A percentile compares a stretch with the other conserved stretches of the same genome.
Conservation (phyloP, 2,797 vertebrate genomes). For the Parauchenoglanis ngamensis region DNA sequence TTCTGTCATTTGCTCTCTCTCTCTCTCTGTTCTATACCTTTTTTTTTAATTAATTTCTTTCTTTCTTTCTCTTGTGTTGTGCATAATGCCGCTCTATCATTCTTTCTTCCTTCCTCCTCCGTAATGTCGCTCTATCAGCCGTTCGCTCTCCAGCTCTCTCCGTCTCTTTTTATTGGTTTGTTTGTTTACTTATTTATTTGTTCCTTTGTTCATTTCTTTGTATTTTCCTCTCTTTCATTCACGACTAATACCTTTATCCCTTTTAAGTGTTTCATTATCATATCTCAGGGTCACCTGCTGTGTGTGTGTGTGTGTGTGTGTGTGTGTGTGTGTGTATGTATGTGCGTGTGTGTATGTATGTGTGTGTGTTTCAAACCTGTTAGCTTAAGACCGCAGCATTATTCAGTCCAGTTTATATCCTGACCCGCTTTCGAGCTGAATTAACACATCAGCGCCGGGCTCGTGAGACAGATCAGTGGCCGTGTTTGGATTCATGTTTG, state of each 20-base stretch:
- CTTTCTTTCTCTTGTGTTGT: neutral
- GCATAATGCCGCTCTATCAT: no score
- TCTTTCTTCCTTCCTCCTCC: neutral
- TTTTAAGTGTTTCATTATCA: neutral
- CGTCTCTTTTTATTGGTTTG: neutral
- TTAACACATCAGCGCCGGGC: neutral
- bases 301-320: neutral
- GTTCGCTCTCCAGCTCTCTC: neutral
- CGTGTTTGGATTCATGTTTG: conserved; percentile 4
- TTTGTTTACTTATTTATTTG: neutral
- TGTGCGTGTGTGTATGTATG: neutral
- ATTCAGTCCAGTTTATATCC: neutral
- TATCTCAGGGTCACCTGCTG: neutral
- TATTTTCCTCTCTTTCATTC: neutral
- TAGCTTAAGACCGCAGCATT: neutral
- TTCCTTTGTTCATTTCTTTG: neutral
- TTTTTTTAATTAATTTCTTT: no score
- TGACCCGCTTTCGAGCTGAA: neutral
- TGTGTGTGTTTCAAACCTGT: neutral
- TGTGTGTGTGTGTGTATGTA: neutral
- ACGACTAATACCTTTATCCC: neutral
- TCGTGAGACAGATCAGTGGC: neutral
- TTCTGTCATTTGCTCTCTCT: neutral
- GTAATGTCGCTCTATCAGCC: no score
- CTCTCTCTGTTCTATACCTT: neutral